Conservation (phyloP, 2,797 vertebrate species). For the Anguilla megastoma region DNA sequence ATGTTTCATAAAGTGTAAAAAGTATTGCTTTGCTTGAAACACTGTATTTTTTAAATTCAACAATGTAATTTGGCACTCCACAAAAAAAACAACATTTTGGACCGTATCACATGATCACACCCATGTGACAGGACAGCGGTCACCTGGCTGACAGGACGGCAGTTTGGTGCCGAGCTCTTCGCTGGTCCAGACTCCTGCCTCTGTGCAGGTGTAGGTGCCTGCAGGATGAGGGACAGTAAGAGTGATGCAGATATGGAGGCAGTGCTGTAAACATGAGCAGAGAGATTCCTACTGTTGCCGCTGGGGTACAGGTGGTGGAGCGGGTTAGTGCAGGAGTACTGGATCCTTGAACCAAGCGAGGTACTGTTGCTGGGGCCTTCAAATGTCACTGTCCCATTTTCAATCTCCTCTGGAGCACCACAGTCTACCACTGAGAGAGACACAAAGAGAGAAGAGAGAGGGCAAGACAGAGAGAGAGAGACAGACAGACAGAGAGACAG, state of each 20-base stretch:
- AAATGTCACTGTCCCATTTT: conserved; percentile 77
- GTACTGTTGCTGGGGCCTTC: conserved; percentile 80
- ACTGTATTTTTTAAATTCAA: neutral
- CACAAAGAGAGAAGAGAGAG: neutral
- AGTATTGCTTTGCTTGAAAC: too few species aligned
- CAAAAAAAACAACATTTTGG: too few species aligned
- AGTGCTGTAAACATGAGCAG: neutral
- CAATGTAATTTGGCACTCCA: neutral
- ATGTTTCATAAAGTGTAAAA: too few species aligned
- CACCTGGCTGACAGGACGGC: conserved; percentile 80
- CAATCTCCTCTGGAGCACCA: conserved; percentile 69
- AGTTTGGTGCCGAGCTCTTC: conserved; percentile 67
- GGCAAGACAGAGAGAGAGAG: neutral
- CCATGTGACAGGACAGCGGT: conserved; percentile 8
- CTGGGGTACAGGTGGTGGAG: conserved; percentile 69
- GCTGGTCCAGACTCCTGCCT: conserved; percentile 76
- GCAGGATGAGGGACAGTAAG: neutral
- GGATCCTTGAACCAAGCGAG: conserved; percentile 75
- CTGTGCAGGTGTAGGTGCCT: conserved; percentile 80
- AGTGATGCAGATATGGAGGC: neutral
- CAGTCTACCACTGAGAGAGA: conserved; percentile 83
- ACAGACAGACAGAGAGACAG: conserved; percentile 28
- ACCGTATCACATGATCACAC: too few species aligned
- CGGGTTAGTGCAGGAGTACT: conserved; percentile 78
- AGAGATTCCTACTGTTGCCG: conserved; percentile 69